Base-by-base conservation (phyloP, 2,888 invertebrate genomes). In the Augochlorella aurata region DNA sequence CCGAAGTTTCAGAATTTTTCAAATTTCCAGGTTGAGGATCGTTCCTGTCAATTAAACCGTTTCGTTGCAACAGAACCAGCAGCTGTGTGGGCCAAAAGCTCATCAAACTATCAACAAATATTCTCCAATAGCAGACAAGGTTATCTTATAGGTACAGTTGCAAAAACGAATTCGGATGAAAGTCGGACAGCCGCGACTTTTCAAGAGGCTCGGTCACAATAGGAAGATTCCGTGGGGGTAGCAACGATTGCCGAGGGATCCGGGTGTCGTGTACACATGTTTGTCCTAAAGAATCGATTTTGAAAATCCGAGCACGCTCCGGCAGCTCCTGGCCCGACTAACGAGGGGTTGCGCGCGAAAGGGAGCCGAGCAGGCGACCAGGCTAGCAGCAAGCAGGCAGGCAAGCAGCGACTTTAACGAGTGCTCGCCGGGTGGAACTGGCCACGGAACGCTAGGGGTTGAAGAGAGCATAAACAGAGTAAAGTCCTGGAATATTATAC, bases 241-340 rank as follows among this genome's bases (percentile, higher is more conserved):
- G 38, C 1, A 63, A 38, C 9, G 29, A 38, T 63, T 38, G 9
- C 18, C 38, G 38, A 9, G 38, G 18, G 63, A 38, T 63, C 18
- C 4, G 10, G 38, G 38, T 63, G 63, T 45, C 21, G n/a, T 21
- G 63, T 63, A 63, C 63, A 63, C 63, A n/a, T 63, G 63, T 38
- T 63, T 63, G 29, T 38, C 63, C 61, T 24, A 18, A 49, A 24
- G 54, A 49, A 67, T 29, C 67, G 49, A 14, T 29, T n/a, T 47
- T 10, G 44, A 61, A 58, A 77, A 74, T 54, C n/a, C 18, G 45
- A 74, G 68, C 38, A 67, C 63, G 38, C 63, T 44, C 7, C 24
- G 44, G 38, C n/a, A 10, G 38, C n/a, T 63, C 63, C 38, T 63
- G 58, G 58, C 24, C 58, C 58, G 29, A 61, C 61, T 29, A 29